Evolutionary conservation across 1,140 invertebrate genomes (phyloP).

Genomic region (Paracyclopina nana): DNA sequence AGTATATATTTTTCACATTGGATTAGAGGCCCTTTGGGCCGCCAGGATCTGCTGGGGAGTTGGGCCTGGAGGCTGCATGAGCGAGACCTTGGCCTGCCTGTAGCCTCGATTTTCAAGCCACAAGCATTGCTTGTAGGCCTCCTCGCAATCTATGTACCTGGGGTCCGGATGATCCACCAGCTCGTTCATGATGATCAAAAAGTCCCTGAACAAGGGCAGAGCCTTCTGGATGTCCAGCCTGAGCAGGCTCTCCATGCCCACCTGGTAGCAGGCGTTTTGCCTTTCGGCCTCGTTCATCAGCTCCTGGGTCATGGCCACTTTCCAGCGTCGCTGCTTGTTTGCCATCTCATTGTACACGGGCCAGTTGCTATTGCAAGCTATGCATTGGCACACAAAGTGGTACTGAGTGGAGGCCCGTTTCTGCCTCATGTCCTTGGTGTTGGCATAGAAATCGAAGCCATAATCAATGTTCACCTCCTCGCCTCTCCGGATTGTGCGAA

Average conservation of each 20-base stretch:
- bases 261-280: background rate
- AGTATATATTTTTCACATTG: too few species aligned
- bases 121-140: slow-evolving; percentile 14
- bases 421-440: background rate
- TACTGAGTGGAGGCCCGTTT: slow-evolving; percentile 35
- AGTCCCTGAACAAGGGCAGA: slow-evolving; percentile 4
- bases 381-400: slow-evolving; percentile 65
- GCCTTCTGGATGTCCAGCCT: slow-evolving; percentile 7
- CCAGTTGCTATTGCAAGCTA: slow-evolving; percentile 58
- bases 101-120: slow-evolving; percentile 7
- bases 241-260: slow-evolving; percentile 4
- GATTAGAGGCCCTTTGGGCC: too few species aligned
- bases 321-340: background rate
- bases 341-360: slow-evolving; percentile 27
- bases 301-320: background rate
- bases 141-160: slow-evolving; percentile 5
- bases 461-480: slow-evolving; percentile 15
- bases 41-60: too few species aligned
- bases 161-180: slow-evolving; percentile 7
- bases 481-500: background rate
- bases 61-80: too few species aligned
- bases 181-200: slow-evolving; percentile 1
- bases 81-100: background rate
- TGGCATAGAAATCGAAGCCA: slow-evolving; percentile 12
- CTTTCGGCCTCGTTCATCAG: background rate